Evolutionary conservation across 1,140 invertebrate species (phyloP).

Genomic region (Belonocnema kinseyi): DNA sequence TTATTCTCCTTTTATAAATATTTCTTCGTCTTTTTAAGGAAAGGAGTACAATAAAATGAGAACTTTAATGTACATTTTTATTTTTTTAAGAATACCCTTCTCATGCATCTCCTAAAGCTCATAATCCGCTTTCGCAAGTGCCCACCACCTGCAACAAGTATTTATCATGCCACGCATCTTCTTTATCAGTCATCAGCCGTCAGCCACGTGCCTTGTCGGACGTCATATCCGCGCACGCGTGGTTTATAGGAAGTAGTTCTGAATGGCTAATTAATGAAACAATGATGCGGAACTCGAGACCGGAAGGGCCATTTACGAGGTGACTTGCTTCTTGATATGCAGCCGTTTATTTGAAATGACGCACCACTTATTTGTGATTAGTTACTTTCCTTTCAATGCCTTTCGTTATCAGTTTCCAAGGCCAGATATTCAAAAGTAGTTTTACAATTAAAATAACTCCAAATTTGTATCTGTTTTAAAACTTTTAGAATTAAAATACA

Average conservation of each 20-base stretch:
- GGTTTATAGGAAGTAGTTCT: constrained; percentile 61
- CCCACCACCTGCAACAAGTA: constrained; percentile 53
- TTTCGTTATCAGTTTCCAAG: not conserved
- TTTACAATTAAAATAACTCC: too few relatives aligned
- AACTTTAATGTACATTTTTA: constrained; percentile 16
- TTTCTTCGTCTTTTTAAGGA: too few relatives aligned
- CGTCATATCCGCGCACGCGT: constrained; percentile 66
- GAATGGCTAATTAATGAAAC: constrained; percentile 68
- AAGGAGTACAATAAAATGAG: not conserved
- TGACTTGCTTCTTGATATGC: constrained; percentile 42
- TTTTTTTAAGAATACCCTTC: not conserved
- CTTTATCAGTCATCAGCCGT: constrained; percentile 50
- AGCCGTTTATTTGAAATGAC: constrained; percentile 38
- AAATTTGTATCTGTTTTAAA: too few relatives aligned
- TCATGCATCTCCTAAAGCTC: not conserved
- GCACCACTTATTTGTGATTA: not conserved
- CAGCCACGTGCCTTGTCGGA: constrained; percentile 54
- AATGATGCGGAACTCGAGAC: constrained; percentile 65
- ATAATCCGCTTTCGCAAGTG: constrained; percentile 44
- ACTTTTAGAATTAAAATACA: too few relatives aligned
- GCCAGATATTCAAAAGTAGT: too few relatives aligned
- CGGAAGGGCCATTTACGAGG: constrained; percentile 52
- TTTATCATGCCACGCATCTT: constrained; percentile 48
- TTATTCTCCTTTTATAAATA: too few relatives aligned
- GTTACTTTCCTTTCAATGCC: not conserved